Evolutionary conservation across 92 coral and sea anemone species (phyloP).

Genomic region (Desmophyllum pertusum): DNA sequence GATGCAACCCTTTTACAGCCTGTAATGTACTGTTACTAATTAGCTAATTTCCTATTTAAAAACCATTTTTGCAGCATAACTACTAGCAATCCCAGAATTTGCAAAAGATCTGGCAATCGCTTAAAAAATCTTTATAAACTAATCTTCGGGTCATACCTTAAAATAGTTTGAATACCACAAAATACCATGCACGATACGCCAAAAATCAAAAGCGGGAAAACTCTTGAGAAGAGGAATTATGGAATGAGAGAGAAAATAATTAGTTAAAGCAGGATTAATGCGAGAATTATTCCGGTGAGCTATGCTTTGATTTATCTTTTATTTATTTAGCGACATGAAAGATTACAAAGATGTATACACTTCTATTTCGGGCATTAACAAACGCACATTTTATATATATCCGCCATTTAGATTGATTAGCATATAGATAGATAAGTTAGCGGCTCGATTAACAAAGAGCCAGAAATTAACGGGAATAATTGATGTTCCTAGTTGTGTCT

Average conservation of each 20-base stretch:
- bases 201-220: not conserved
- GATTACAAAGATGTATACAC: not conserved
- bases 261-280: not conserved
- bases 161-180: constrained; percentile 32
- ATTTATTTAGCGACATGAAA: not conserved
- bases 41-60: not conserved
- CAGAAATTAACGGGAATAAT: not conserved
- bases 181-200: not conserved
- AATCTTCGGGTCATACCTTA: constrained; percentile 1
- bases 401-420: constrained; percentile 20
- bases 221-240: not conserved
- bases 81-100: not conserved
- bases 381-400: constrained; percentile 5
- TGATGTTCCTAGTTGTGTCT: constrained; percentile 25
- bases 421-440: constrained; percentile 37
- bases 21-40: not conserved
- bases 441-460: constrained; percentile 24
- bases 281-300: not conserved
- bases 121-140: constrained; percentile 11
- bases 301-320: not conserved
- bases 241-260: not conserved
- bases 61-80: not conserved
- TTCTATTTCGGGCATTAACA: not conserved
- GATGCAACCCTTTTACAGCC: no score
- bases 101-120: constrained; percentile 10